These are phyloP conservation scores for Gila robusta DNA, from an alignment of 2,797 vertebrate species.

Conservation along the genomic window DNA sequence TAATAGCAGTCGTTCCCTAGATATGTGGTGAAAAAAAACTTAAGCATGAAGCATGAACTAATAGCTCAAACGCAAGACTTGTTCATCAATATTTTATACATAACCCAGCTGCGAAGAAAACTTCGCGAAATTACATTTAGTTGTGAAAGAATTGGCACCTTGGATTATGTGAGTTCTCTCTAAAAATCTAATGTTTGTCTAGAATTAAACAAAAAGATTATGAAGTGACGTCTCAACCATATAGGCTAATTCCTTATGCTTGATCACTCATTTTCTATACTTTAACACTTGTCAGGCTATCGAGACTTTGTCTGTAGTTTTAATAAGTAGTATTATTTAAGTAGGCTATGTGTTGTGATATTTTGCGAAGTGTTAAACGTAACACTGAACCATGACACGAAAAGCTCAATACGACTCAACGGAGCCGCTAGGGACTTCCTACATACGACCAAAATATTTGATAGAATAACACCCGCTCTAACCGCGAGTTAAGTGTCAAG, in stretches of 20 bases:
- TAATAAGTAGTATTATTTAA: background rate
- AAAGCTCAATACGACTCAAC: constrained; percentile 30
- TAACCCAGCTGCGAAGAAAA: constrained; percentile 5
- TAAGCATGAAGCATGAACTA: constrained; percentile 22
- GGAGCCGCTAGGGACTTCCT: constrained; percentile 44
- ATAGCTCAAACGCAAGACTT: constrained; percentile 7
- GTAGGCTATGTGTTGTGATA: background rate
- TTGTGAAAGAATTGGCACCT: background rate
- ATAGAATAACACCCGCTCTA: constrained; percentile 25
- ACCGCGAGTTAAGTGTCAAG: constrained; percentile 33
- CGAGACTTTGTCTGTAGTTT: constrained; percentile 27
- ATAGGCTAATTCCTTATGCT: background rate
- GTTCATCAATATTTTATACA: background rate
- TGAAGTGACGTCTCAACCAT: constrained; percentile 42
- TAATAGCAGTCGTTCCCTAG: constrained; percentile 58
- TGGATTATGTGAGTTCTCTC: constrained; percentile 18
- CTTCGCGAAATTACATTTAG: constrained; percentile 11
- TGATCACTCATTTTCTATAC: background rate
- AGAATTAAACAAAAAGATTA: constrained; percentile 17
- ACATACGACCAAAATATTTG: constrained; percentile 38
- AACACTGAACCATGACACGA: constrained; percentile 37
- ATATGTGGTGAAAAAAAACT: constrained; percentile 51
- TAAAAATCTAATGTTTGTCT: constrained; percentile 9
- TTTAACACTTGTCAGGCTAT: background rate
- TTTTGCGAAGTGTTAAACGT: background rate